Conservation (phyloP, 2,888 invertebrate species). For the Callosobruchus maculatus region DNA sequence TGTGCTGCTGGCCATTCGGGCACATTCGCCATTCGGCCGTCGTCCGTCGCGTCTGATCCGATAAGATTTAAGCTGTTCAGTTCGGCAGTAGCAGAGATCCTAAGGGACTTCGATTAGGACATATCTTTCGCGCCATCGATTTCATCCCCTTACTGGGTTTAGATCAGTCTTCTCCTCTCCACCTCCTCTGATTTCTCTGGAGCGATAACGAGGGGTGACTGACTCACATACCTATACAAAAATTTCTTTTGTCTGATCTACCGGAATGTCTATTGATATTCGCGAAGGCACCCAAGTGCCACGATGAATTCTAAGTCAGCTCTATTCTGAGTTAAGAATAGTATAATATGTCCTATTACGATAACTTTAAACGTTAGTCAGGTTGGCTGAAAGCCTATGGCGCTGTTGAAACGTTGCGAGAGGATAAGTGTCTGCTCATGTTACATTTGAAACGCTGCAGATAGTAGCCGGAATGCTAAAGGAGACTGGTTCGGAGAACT, state of each 20-base stretch:
- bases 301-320: too few relatives aligned
- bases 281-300: too few relatives aligned
- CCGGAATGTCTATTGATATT: not conserved
- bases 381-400: too few relatives aligned
- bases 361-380: too few relatives aligned
- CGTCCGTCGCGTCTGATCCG: not conserved
- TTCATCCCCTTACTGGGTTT: not conserved
- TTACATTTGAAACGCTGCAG: too few relatives aligned
- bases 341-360: too few relatives aligned
- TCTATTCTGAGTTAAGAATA: too few relatives aligned
- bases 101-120: not conserved
- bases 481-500: too few relatives aligned
- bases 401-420: too few relatives aligned
- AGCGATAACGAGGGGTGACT: not conserved
- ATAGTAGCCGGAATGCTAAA: too few relatives aligned
- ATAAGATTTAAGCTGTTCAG: not conserved
- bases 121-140: not conserved
- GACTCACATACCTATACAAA: not conserved
- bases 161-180: not conserved
- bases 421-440: too few relatives aligned
- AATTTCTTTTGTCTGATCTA: not conserved
- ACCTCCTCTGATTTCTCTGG: not conserved
- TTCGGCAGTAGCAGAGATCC: not conserved
- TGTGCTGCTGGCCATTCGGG: not conserved
- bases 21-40: not conserved